Evolutionary conservation across 2,888 invertebrate genomes (phyloP), one percentile per base, ranked within the genome.

Genomic region (Trichopria drosophilae): DNA sequence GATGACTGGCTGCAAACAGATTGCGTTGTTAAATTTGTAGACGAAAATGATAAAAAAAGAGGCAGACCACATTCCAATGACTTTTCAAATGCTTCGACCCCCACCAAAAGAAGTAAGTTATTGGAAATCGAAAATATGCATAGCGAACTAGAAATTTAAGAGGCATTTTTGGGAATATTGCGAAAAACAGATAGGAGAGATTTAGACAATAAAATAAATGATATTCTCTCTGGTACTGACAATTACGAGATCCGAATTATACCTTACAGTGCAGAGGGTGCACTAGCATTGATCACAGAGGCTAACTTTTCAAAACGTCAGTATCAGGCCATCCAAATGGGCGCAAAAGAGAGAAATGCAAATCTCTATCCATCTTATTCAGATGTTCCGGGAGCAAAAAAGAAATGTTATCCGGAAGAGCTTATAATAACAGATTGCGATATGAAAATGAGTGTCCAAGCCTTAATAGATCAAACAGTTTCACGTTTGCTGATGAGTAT

Each of bases 71-170:
- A n/a, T n/a, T n/a, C n/a, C n/a, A n/a, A n/a, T n/a, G 7, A 32
- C 15, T 32, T 32, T 32, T 4, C 18, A 3, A 32, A 32, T 4
- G 18, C 15, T 32, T 32, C 32, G 18, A 18, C 18, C 18, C 18
- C 32, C 15, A 32, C 32, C 18, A 32, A 32, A 32, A 32, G 32
- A 32, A 15, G 32, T 16, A 32, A 32, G 5, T 10, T 32, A 32
- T 32, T 32, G 18, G 32, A 32, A 32, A n/a, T n/a, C n/a, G n/a
- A n/a, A n/a, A n/a, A n/a, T n/a, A n/a, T n/a, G n/a, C n/a, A n/a
- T n/a, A n/a, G 18, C 18, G 12, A 32, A 15, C 3, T 32, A n/a
- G 32, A 32, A 15, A 32, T 32, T 32, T 9, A 32, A 32, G 12
- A 32, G 32, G 32, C 32, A 12, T 32, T 32, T 32, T 6, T 32